Evolutionary conservation across 35 echinoderm and acorn worm species (phyloP), one percentile per base, ranked within the genome.

Genomic region (Diadema setosum): DNA sequence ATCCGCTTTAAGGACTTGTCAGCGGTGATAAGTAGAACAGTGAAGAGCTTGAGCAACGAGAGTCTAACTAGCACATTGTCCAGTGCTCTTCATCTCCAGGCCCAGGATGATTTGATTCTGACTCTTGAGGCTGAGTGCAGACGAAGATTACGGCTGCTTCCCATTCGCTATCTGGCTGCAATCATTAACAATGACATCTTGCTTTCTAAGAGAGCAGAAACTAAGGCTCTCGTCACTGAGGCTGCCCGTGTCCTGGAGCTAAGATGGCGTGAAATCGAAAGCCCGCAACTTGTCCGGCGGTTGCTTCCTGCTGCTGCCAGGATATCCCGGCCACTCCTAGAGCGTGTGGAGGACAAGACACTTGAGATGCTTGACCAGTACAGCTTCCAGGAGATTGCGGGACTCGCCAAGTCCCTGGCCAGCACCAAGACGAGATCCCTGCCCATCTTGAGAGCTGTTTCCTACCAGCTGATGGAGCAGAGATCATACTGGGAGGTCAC

Each of bases 291-390:
- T 14, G 60, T 91, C 2, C 84, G 84, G 34, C 60, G 64, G 14
- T 81, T 91, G 34, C 65, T 91, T 40, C 84, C 64, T 21, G 70
- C 65, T 67, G 57, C 83, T 18, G 60, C 81, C 27, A 44, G 74
- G 23, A 64, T 85, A 20, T 91, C 89, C 17, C 60, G 45, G 44
- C 81, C 89, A 40, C 84, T 91, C 42, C 46, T 63, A 15, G 89
- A 91, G 50, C 84, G 74, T 29, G 35, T 91, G 5, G 89, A 91
- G 65, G 89, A 91, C 67, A 91, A 91, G 46, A 91, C 89, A 50
- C 36, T 91, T 1, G 29, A 56, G n/a, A 17, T 91, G 32, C 42
- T 86, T 9, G 73, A 85, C 30, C 45, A 86, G 33, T 91, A 45
- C 27, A 75, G 42, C 34, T 86, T 80, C 33, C 82, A 42, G 42